Base-by-base conservation (phyloP, 2,888 invertebrate genomes). In the Andrena bucephala region DNA sequence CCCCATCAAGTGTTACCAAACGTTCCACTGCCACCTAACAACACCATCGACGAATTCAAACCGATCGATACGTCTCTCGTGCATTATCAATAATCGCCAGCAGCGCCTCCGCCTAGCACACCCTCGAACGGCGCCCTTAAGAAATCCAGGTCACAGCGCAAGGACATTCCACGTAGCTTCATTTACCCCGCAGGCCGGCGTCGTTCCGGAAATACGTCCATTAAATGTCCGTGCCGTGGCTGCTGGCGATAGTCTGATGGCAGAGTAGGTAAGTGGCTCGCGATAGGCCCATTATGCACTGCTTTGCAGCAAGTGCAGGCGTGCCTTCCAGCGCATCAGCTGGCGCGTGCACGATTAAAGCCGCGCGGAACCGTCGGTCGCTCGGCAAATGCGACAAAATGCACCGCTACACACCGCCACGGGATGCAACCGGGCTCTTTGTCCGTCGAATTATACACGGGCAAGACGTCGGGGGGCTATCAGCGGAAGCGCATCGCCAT, bases 401-500 rank as follows among this genome's bases (percentile, higher is more conserved):
- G 29, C 74, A 70, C 66, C 71, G 68, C 73, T 71, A 76, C 24
- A 57, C 74, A 31, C 62, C 72, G 82, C 80, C 84, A 78, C 79
- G 81, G 69, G 84, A 82, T 76, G 4, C 60, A 67, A 84, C 74
- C 60, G 62, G 33, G 69, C 59, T 36, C 60, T 73, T 60, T 72
- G 62, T 74, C 74, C 65, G 78, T 86, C 81, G 81, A 85, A 90
- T 84, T 82, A 82, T 79, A 67, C 70, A 77, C 72, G 77, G 79
- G 81, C 77, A 78, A 82, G 82, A 73, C 76, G 83, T 42, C 85
- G 73, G 67, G 67, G 84, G 85, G 87, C 87, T 88, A 77, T 80
- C 77, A 89, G 87, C 81, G 88, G 82, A 85, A 90, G 88, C 88
- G 81, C 86, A 86, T 86, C 85, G 83, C 82, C 42, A 89, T 89